phyloP scores from a whole-genome alignment of 1,140 invertebrate species.

The Drosophila takahashii region DNA sequence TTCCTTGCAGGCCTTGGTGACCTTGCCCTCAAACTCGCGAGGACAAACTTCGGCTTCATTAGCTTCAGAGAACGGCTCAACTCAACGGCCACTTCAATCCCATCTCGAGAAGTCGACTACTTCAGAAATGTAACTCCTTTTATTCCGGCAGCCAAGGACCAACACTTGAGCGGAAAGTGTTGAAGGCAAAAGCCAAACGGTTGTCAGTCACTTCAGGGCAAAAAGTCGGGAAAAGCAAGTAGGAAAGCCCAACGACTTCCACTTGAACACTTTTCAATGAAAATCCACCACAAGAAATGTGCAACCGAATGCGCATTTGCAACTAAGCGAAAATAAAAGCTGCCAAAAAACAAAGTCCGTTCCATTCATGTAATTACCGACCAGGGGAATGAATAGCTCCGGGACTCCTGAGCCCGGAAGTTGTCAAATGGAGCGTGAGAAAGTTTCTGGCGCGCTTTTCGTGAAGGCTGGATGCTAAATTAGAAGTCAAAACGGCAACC shows the following conservation, averaged over 20 bases:
- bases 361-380: slow-evolving; percentile 29
- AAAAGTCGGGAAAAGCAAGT: slow-evolving; percentile 16
- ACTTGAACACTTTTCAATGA: slow-evolving; percentile 81
- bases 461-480: slow-evolving; percentile 29
- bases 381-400: slow-evolving; percentile 21
- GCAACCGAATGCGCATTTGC: slow-evolving; percentile 80
- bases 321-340: slow-evolving; percentile 48
- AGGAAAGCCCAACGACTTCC: slow-evolving; percentile 78
- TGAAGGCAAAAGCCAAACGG: slow-evolving; percentile 42
- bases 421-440: slow-evolving; percentile 75
- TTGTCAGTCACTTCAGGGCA: slow-evolving; percentile 21
- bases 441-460: slow-evolving; percentile 78
- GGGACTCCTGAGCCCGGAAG: slow-evolving; percentile 41
- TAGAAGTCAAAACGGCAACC: slow-evolving; percentile 65
- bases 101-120: slow-evolving; percentile 34
- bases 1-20: neutral
- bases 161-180: slow-evolving; percentile 54
- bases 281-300: slow-evolving; percentile 70
- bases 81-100: slow-evolving; percentile 5
- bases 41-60: slow-evolving; percentile 16
- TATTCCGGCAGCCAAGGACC: slow-evolving; percentile 12
- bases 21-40: slow-evolving; percentile 8
- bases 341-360: slow-evolving; percentile 33
- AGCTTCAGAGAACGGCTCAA: neutral
- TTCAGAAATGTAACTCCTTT: slow-evolving; percentile 53